These are phyloP conservation scores for Psococerastis gibbosa DNA, from an alignment of 2,888 invertebrate species.

Conservation along the genomic window DNA sequence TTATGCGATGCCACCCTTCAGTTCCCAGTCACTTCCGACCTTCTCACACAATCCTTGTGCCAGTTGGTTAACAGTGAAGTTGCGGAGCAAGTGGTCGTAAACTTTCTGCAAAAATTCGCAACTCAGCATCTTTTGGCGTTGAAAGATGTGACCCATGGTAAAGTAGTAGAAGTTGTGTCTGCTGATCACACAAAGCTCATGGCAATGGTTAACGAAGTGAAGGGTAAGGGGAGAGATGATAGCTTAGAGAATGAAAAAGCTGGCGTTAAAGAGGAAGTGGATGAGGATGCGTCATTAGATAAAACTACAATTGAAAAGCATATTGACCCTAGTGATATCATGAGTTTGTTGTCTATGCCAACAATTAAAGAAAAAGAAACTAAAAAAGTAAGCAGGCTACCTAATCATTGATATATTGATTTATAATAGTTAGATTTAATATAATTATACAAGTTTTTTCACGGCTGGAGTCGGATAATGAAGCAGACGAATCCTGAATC, in stretches of 20 bases:
- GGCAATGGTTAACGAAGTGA: conserved; percentile 29
- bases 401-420: no score
- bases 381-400: conserved; percentile 65
- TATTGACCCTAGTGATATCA: conserved; percentile 13
- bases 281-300: conserved; percentile 25
- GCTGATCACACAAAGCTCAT: conserved; percentile 37
- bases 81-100: conserved; percentile 42
- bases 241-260: no score
- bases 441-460: no score
- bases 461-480: no score
- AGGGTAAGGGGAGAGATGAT: conserved; percentile 20
- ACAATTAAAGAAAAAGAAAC: conserved; percentile 90
- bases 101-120: conserved; percentile 56
- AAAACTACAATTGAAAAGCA: conserved; percentile 9
- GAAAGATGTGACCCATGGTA: conserved; percentile 30
- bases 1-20: conserved; percentile 48
- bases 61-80: conserved; percentile 31
- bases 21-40: conserved; percentile 48
- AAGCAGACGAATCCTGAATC: no score
- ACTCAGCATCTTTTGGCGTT: conserved; percentile 49
- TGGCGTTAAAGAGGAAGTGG: conserved; percentile 28
- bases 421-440: no score
- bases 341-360: conserved; percentile 52
- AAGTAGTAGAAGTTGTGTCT: conserved; percentile 30
- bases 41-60: conserved; percentile 36